Evolutionary conservation across 2,888 invertebrate species (phyloP).

Genomic region (Chironomus riparius): DNA sequence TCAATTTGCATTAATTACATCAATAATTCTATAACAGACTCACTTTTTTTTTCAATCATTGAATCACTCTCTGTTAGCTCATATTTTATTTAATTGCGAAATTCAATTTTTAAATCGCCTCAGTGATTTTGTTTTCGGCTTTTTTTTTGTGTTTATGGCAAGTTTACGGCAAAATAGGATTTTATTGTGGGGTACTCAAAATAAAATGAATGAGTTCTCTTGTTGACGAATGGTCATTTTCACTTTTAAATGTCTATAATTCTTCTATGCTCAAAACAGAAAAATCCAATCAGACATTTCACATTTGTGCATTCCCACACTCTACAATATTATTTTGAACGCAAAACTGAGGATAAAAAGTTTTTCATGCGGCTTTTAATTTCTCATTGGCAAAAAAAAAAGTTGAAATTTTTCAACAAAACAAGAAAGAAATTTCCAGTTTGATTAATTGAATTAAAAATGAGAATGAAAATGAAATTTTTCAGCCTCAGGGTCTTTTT

Average conservation of each 20-base stretch:
- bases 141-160: too few relatives aligned
- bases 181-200: too few relatives aligned
- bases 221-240: not conserved
- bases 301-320: not conserved
- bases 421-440: not conserved
- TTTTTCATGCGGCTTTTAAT: not conserved
- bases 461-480: not conserved
- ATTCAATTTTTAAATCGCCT: not conserved
- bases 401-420: not conserved
- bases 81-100: not conserved
- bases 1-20: not conserved
- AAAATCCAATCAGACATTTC: too few relatives aligned
- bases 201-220: not conserved
- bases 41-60: not conserved
- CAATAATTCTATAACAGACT: not conserved
- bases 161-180: not conserved
- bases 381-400: not conserved
- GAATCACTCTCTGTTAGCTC: not conserved
- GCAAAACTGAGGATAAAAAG: too few relatives aligned
- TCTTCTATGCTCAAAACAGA: not conserved
- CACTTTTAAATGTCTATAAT: not conserved
- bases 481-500: not conserved
- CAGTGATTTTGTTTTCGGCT: not conserved
- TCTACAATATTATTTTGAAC: not conserved
- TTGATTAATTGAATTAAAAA: slow-evolving; percentile 11